Base-by-base conservation (phyloP, 2,888 invertebrate genomes). In the Nemoura dubitans region DNA sequence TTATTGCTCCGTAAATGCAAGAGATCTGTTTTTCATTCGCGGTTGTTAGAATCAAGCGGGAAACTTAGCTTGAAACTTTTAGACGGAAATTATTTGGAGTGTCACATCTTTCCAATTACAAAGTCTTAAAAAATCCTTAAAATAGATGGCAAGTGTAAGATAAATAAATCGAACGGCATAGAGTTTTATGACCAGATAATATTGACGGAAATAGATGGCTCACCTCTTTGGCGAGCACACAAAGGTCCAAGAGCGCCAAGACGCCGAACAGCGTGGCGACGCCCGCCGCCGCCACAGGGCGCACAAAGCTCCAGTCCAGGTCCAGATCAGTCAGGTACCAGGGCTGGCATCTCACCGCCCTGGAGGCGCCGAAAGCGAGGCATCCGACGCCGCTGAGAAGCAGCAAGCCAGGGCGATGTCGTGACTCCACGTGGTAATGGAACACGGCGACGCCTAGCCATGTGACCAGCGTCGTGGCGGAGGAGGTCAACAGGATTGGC, bases 231-330 rank as follows among this genome's bases (percentile, higher is more conserved):
- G 90, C 90, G 26, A 90, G 88, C 21, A 90, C 89, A 80, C 89
- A 90, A 28, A 90, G 89, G 87, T 91, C 90, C 83, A 91, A 89
- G 83, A 91, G 87, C 0, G 90, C 90, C 29, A 91, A 89, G 21
- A 89, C 86, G 42, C 89, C 89, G 78, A 90, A 90, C 42, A 89
- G 88, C 25, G 89, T 86, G 0, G 90, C 90, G 0, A 89, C 88
- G 21, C 89, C 88, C 1, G 89, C 89, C 0, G 90, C 90, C 3
- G 89, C 89, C 36, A 89, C 77, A 16, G 89, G 89, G 5, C 90
- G 90, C 43, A 91, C 89, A 80, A 90, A 90, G 7, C 86, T 76
- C 27, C 88, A 76, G 76, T 88, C 89, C n/a, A 90, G 85, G 6
- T 88, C 89, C 28, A 87, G 25, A 14, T 10, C 27, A 42, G 42